Percentiles rank a stretch among this genome's conserved stretches.
These are phyloP conservation scores for Deilephila porcellus DNA, from an alignment of 2,888 invertebrate species.

Conservation along the genomic window DNA sequence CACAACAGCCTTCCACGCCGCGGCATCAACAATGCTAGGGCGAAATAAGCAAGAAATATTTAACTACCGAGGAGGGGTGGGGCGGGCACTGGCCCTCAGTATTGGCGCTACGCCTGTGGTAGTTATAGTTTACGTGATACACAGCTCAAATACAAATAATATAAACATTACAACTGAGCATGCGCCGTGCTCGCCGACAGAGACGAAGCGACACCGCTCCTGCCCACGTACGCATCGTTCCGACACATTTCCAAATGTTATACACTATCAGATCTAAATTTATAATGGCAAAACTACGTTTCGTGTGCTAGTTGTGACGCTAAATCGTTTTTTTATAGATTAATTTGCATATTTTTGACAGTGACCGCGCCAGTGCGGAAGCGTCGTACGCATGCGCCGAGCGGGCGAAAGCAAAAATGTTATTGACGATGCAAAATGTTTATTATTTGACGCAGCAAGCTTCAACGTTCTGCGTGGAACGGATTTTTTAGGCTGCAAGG, in stretches of 20 bases:
- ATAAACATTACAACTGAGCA: slow-evolving; percentile 84
- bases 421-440: slow-evolving; percentile 84
- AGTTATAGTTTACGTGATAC: slow-evolving; percentile 86
- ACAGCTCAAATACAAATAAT: slow-evolving; percentile 86
- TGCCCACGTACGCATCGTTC: slow-evolving; percentile 33
- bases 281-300: slow-evolving; percentile 55
- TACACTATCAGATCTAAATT: slow-evolving; percentile 42
- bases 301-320: slow-evolving; percentile 61
- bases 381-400: slow-evolving; percentile 70
- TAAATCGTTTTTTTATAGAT: slow-evolving; percentile 77
- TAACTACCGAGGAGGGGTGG: slow-evolving; percentile 82
- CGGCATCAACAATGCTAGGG: slow-evolving; percentile 85
- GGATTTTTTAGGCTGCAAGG: neutral
- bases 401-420: slow-evolving; percentile 60
- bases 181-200: slow-evolving; percentile 75
- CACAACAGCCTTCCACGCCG: slow-evolving; percentile 81
- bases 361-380: slow-evolving; percentile 54
- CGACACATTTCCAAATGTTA: slow-evolving; percentile 42
- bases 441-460: slow-evolving; percentile 65
- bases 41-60: slow-evolving; percentile 86
- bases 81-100: slow-evolving; percentile 81
- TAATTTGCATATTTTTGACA: slow-evolving; percentile 85
- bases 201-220: slow-evolving; percentile 59
- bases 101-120: slow-evolving; percentile 85
- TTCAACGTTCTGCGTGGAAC: slow-evolving; percentile 22